Evolutionary conservation across 2,888 invertebrate species (phyloP).

Genomic region (Fragum whitleyi): DNA sequence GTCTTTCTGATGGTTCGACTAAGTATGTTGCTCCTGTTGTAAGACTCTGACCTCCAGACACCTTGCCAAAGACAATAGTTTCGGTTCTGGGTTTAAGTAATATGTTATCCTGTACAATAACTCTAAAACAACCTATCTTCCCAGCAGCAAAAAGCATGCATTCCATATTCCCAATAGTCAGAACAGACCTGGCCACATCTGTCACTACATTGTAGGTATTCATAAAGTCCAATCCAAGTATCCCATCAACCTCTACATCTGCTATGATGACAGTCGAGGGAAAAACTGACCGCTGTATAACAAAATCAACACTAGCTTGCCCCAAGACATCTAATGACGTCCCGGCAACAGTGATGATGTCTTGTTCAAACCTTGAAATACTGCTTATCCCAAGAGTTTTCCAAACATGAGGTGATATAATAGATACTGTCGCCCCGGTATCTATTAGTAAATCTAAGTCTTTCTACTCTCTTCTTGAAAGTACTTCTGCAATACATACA

Average conservation of each 20-base stretch:
- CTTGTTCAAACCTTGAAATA: neutral
- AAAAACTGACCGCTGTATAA: neutral
- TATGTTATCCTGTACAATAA: neutral
- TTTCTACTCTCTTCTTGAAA: too few species aligned
- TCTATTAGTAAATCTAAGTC: neutral
- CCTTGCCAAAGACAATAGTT: constrained; percentile 4
- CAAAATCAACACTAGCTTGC: neutral
- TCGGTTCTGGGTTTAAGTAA: neutral
- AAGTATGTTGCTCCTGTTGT: neutral
- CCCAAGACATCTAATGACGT: constrained; percentile 10
- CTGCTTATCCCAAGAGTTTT: neutral
- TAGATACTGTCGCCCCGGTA: neutral
- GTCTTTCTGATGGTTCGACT: constrained; percentile 3
- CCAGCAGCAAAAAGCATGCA: neutral
- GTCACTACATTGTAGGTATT: constrained; percentile 3
- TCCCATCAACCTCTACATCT: constrained; percentile 6
- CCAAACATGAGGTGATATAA: neutral
- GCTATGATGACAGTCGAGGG: constrained; percentile 1
- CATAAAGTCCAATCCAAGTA: constrained; percentile 9
- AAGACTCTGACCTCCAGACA: neutral
- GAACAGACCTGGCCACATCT: neutral
- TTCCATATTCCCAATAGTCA: neutral
- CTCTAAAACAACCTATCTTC: constrained; percentile 5
- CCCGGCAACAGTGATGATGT: neutral
- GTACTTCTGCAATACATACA: too few species aligned